Evolutionary conservation across 2,888 invertebrate species (phyloP).

Genomic region (Micropterix aruncella): DNA sequence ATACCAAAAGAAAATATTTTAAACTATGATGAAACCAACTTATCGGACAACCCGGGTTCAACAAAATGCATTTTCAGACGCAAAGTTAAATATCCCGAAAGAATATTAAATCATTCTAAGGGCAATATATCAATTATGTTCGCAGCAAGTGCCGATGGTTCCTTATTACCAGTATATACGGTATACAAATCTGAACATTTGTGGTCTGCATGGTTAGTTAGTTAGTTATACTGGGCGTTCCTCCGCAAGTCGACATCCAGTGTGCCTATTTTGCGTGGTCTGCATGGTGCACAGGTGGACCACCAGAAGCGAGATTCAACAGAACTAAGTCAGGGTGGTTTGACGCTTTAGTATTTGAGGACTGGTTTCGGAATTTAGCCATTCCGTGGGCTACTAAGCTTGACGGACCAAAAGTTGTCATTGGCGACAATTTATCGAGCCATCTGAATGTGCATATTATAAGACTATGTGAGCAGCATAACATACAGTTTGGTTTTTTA

Average conservation of each 20-base stretch:
- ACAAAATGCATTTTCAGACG: slow-evolving; percentile 10
- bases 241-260: too few species aligned
- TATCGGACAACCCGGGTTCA: slow-evolving; percentile 11
- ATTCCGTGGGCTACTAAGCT: slow-evolving; percentile 1
- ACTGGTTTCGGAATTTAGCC: slow-evolving; percentile 2
- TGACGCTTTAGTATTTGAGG: slow-evolving; percentile 14
- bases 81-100: slow-evolving; percentile 9
- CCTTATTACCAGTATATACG: too few species aligned
- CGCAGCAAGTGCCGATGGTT: too few species aligned
- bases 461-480: slow-evolving; percentile 13
- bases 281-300: too few species aligned
- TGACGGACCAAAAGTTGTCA: slow-evolving; percentile 4
- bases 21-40: slow-evolving; percentile 13
- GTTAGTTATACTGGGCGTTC: too few species aligned
- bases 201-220: too few species aligned
- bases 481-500: slow-evolving; percentile 16
- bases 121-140: slow-evolving; percentile 8
- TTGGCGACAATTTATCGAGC: slow-evolving; percentile 15
- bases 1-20: slow-evolving; percentile 8
- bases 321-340: too few species aligned
- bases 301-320: too few species aligned
- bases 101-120: slow-evolving; percentile 9
- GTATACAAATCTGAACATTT: too few species aligned
- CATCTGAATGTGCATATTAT: slow-evolving; percentile 13
- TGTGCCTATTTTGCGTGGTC: too few species aligned